Conservation (phyloP, 1,140 invertebrate genomes). For the Delia radicum region DNA sequence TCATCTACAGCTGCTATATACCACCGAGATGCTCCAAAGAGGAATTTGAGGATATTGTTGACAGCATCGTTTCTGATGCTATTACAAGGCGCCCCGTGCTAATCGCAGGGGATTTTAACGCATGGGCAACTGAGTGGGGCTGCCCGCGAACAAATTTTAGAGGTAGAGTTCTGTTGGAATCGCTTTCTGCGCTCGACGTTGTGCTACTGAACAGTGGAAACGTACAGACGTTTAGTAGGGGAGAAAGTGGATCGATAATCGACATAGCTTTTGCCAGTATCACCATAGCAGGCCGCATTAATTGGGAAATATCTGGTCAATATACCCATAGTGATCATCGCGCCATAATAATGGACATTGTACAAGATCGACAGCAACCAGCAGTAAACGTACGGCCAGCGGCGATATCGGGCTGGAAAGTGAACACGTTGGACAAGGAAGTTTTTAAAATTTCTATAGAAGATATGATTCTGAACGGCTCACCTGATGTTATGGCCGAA, state of each 20-base stretch:
- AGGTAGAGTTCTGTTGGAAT: background rate
- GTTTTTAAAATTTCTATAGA: background rate
- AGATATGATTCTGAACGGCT: background rate
- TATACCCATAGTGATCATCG: slow-evolving; percentile 8
- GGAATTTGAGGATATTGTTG: background rate
- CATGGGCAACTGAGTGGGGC: slow-evolving; percentile 6
- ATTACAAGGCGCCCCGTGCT: background rate
- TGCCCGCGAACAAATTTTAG: background rate
- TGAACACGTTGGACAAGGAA: background rate
- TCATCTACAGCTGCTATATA: background rate
- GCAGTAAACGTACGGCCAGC: background rate
- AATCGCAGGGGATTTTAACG: slow-evolving; percentile 15
- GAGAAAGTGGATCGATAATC: background rate
- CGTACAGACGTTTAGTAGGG: background rate
- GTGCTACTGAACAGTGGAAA: background rate
- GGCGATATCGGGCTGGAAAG: background rate
- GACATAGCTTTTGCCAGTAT: background rate
- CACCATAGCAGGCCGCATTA: background rate
- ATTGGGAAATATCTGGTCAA: background rate
- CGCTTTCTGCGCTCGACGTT: background rate
- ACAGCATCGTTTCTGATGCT: background rate
- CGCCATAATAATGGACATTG: background rate
- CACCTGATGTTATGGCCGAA: background rate
- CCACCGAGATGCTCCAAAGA: background rate
- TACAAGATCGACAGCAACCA: background rate